Evolutionary conservation across 64 coral and sea anemone genomes (phyloP).

Genomic region (Orbicella faveolata): DNA sequence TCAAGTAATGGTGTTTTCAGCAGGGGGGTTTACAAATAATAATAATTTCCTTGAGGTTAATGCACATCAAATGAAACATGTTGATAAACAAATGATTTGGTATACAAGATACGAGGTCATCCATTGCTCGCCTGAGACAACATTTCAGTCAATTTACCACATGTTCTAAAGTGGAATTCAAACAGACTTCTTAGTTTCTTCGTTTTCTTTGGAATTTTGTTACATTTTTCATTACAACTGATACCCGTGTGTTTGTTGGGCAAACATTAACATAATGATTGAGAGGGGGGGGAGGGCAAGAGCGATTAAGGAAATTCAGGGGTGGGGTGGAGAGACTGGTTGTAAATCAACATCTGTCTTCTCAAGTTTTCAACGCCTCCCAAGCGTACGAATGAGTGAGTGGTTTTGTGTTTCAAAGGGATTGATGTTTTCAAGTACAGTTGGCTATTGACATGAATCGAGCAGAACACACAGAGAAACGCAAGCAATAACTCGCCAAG

Average conservation of each 20-base stretch:
- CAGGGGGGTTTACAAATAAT: not conserved
- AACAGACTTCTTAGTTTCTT: not conserved
- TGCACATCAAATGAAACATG: not conserved
- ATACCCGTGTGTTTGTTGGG: not conserved
- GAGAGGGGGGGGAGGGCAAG: not conserved
- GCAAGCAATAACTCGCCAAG: not conserved
- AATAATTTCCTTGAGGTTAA: not conserved
- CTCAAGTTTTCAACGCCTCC: slow-evolving; percentile 27
- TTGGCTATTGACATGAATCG: not conserved
- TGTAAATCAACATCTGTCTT: slow-evolving; percentile 9
- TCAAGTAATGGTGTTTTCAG: slow-evolving; percentile 14
- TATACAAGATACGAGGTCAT: not conserved
- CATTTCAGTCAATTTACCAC: not conserved
- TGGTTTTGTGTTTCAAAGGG: slow-evolving; percentile 31
- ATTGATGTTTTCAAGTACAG: slow-evolving; percentile 9
- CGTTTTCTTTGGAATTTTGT: not conserved
- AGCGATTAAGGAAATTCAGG: not conserved
- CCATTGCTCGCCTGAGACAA: not conserved
- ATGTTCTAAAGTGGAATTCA: not conserved
- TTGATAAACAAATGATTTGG: slow-evolving; percentile 1
- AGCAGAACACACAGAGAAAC: not conserved
- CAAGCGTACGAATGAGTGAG: slow-evolving; percentile 15
- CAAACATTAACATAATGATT: not conserved
- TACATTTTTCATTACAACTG: too few species aligned
- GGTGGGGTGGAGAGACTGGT: not conserved